Evolutionary conservation across 2,888 invertebrate genomes (phyloP), one percentile per base, ranked within the genome.

Genomic region (Synanthedon tipuliformis): DNA sequence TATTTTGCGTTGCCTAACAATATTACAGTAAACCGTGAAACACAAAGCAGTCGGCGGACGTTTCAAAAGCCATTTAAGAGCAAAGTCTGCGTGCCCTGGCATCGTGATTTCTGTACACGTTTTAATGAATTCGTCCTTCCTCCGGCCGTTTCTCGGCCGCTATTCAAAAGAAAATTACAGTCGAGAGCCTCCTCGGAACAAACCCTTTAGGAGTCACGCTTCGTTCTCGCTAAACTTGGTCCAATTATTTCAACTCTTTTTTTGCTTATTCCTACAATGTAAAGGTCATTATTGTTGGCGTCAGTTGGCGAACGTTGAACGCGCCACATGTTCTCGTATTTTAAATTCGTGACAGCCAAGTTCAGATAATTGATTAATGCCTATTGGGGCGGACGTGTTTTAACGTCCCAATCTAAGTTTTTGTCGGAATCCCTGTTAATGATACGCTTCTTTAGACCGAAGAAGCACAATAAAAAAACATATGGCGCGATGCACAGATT

Each of bases 351-450:
- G 81, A 80, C 82, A 76, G 79, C 72, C 73, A 73, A 75, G 73
- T 77, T 77, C 73, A 73, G 68, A 73, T 82, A 85, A 84, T 83
- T 86, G 86, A 84, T 86, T 84, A 83, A 86, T 84, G 78, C 72
- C 68, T 65, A 69, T 66, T 65, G 67, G 76, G 79, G 80, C 83
- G 81, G 83, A 84, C 83, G 75, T 79, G 79, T 77, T 82, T 81
- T 79, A 81, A 81, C 73, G 79, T 69, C 64, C 63, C 74, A 77
- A 78, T 74, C 67, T 72, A 65, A 66, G 78, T 84, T 85, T 83
- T 78, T 78, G 70, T 77, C 60, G 63, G 68, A 75, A 81, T 78
- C 77, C 74, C 77, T 69, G 69, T 70, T 85, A 85, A 85, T 85
- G 77, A 85, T 86, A 84, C 78, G 77, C 78, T 84, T 68, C 76